Evolutionary conservation across 1,140 invertebrate species (phyloP).

Genomic region (Papilio xuthus): DNA sequence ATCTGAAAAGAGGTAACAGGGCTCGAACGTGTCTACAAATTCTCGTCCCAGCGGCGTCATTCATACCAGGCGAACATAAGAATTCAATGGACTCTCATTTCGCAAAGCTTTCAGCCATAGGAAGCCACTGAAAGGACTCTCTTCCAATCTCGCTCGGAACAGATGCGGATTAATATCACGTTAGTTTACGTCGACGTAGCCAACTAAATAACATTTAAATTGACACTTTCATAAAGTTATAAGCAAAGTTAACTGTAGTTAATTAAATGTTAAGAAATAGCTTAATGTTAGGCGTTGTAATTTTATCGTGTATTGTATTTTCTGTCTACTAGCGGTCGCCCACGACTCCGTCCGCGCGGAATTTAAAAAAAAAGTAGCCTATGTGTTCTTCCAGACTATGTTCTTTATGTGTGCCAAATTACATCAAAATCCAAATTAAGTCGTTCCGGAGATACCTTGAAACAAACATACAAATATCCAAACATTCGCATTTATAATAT

Average conservation of each 20-base stretch:
- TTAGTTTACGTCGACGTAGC: background rate
- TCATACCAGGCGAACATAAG: constrained; percentile 36
- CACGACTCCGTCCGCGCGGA: too few species aligned
- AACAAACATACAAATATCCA: too few species aligned
- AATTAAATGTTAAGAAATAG: background rate
- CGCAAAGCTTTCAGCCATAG: constrained; percentile 31
- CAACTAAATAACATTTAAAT: constrained; percentile 4
- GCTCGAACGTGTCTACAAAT: constrained; percentile 28
- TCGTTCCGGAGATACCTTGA: too few species aligned
- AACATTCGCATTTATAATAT: too few species aligned
- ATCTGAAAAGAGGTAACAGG: constrained; percentile 30
- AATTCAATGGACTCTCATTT: constrained; percentile 35
- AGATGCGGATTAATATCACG: constrained; percentile 28
- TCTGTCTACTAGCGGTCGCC: too few species aligned
- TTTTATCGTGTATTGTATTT: background rate
- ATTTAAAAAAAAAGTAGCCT: too few species aligned
- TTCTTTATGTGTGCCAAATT: too few species aligned
- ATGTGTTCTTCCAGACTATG: too few species aligned
- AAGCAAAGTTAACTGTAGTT: background rate
- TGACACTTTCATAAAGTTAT: background rate
- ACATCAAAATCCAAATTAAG: too few species aligned
- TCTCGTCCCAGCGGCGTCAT: constrained; percentile 11
- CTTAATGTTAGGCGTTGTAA: background rate
- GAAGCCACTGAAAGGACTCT: constrained; percentile 35
- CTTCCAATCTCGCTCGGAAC: constrained; percentile 37